Evolutionary conservation across 35 echinoderm and acorn worm genomes (phyloP).

Genomic region (Diadema setosum): DNA sequence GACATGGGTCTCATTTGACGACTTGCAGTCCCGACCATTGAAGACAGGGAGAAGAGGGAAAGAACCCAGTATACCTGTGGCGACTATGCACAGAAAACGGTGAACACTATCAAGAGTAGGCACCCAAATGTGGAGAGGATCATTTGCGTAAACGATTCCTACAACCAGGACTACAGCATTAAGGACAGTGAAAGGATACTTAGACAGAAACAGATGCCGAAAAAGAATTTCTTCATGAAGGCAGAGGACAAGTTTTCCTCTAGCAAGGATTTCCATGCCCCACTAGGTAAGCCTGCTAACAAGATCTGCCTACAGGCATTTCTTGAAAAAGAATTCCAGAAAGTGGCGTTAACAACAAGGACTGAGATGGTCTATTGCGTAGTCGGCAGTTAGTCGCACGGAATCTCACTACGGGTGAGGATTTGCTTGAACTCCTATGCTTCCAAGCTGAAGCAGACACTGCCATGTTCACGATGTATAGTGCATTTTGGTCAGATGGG

Average conservation of each 20-base stretch:
- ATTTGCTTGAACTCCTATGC: conserved; percentile 3
- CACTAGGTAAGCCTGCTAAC: conserved; percentile 26
- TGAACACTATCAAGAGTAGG: not conserved
- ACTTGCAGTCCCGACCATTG: not conserved
- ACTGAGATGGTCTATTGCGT: conserved; percentile 27
- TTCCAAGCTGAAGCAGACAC: conserved; percentile 49
- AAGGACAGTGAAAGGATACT: conserved; percentile 11
- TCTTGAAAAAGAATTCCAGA: conserved; percentile 13
- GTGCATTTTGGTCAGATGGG: not conserved
- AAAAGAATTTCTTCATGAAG: not conserved
- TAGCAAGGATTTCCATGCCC: not conserved
- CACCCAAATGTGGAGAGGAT: not conserved
- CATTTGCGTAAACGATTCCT: not conserved
- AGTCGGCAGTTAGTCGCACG: conserved; percentile 11
- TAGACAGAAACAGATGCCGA: no score
- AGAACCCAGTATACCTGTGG: not conserved
- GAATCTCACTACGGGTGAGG: not conserved
- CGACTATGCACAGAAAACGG: not conserved
- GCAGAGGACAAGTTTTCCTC: not conserved
- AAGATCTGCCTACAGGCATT: conserved; percentile 33
- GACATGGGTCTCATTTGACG: conserved; percentile 31
- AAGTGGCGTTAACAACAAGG: not conserved
- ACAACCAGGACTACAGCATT: not conserved
- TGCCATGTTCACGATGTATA: conserved; percentile 41
- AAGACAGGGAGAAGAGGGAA: conserved; percentile 27